Percentiles rank a stretch among this genome's conserved stretches.
phyloP scores from a whole-genome alignment of 2,797 vertebrate species.

The Odontamblyopus rebecca region DNA sequence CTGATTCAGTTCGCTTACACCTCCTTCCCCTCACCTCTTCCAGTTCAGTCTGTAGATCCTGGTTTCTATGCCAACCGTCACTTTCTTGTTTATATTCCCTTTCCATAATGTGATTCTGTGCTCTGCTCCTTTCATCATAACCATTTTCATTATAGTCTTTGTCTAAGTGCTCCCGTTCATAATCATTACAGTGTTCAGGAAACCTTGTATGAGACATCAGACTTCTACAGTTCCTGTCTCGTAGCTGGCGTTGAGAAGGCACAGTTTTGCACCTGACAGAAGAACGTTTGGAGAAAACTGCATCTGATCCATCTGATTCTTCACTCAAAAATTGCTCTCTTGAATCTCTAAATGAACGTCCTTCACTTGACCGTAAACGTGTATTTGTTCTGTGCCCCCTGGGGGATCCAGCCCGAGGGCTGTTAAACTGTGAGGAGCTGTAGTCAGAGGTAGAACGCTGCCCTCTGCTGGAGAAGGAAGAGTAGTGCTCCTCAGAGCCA shows the following conservation, averaged over 20 bases:
- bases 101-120: constrained; percentile 21
- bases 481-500: constrained; percentile 47
- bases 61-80: constrained; percentile 17
- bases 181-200: constrained; percentile 26
- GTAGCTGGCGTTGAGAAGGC: constrained; percentile 28
- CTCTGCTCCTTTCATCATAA: constrained; percentile 26
- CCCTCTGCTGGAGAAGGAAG: constrained; percentile 56
- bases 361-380: constrained; percentile 61
- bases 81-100: constrained; percentile 18
- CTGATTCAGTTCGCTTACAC: constrained; percentile 50
- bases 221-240: constrained; percentile 39
- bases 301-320: constrained; percentile 64
- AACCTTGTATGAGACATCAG: constrained; percentile 40
- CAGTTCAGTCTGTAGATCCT: constrained; percentile 21
- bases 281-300: constrained; percentile 50
- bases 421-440: constrained; percentile 34
- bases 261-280: constrained; percentile 40
- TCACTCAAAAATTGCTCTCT: constrained; percentile 49
- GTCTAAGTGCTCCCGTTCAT: constrained; percentile 28
- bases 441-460: constrained; percentile 48
- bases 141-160: constrained; percentile 22
- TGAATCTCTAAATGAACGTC: constrained; percentile 55
- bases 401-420: constrained; percentile 39
- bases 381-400: constrained; percentile 49
- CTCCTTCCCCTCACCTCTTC: constrained; percentile 28